These are phyloP conservation scores for Apeltes quadracus DNA, from an alignment of 2,113 vertebrate genomes.

Conservation along the genomic window DNA sequence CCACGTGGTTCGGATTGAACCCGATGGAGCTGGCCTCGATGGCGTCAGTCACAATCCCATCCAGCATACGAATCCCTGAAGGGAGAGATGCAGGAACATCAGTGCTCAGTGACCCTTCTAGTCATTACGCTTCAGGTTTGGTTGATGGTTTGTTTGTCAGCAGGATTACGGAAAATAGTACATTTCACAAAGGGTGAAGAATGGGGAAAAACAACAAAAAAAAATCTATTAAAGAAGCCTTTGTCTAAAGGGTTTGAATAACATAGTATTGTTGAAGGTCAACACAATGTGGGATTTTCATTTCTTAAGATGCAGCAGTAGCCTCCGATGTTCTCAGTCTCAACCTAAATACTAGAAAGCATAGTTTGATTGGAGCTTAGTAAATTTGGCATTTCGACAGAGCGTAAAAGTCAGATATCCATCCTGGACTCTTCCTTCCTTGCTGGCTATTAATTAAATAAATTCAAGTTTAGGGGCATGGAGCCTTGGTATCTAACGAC, in stretches of 20 bases:
- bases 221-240: neutral
- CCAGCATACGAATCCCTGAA: constrained; percentile 95
- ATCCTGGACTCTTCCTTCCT: neutral
- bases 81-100: neutral
- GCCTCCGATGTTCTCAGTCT: neutral
- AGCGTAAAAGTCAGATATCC: constrained; percentile 23
- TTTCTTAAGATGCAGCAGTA: constrained; percentile 19
- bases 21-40: constrained; percentile 98
- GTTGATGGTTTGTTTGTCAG: neutral
- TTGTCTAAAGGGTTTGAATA: neutral
- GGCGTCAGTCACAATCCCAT: constrained; percentile 96
- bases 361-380: constrained; percentile 34
- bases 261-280: neutral
- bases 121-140: neutral
- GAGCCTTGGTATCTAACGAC: neutral
- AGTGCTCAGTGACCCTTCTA: neutral
- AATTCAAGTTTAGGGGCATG: constrained; percentile 6
- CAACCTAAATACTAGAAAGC: constrained; percentile 4
- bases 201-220: neutral
- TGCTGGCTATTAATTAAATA: constrained; percentile 17
- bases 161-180: too few relatives aligned
- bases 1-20: constrained; percentile 94
- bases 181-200: neutral
- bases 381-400: constrained; percentile 39
- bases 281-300: neutral